Base-by-base conservation (phyloP, 1,140 invertebrate species). In the Cheumatopsyche charites region DNA sequence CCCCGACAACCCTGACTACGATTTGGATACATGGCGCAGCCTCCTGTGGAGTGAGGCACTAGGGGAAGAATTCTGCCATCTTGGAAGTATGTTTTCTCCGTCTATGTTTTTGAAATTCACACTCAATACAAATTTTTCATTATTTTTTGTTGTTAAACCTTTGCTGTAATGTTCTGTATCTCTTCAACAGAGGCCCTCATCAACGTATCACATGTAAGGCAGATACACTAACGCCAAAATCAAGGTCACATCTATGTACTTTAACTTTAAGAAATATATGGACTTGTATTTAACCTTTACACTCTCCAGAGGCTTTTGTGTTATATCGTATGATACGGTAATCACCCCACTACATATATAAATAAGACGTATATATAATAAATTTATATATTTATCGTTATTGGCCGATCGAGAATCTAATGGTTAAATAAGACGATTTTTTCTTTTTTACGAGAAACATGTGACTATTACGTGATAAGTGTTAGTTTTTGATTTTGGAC, bases 21-120 rank as follows among this genome's bases (percentile, higher is more conserved):
- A 85, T 72, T 82, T 94, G 62, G 90, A 94, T 76, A 85, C 86
- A 52, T 95, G 93, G 92, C 87, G 92, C 36, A 86, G 84, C 19
- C 82, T 88, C 17, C 79, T 95, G 23, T 95, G 93, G 93, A 86
- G 80, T 19, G 88, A 91, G 78, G 91, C 90, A 11, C 82, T 95
- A 36, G 90, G 90, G n/a, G 86, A 90, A 62, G 86, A 89, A 70
- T 90, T 90, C 79, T 87, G 87, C 68, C 87, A 90, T 79, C 82
- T 92, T 71, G 87, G 90, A 77, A 87, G 88, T 90, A 79, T 82
- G 82, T 71, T 17, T 13, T 58, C 7, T 12, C 21, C 12, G 2
- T 25, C 25, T 2, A 36, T 72, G 21, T 80, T 3, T 78, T 78
- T 74, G 78, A 78, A 26, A 73, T 52, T 3, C 23, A 62, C 11